Evolutionary conservation across 2,888 invertebrate species (phyloP).

Genomic region (Zele albiditarsus): DNA sequence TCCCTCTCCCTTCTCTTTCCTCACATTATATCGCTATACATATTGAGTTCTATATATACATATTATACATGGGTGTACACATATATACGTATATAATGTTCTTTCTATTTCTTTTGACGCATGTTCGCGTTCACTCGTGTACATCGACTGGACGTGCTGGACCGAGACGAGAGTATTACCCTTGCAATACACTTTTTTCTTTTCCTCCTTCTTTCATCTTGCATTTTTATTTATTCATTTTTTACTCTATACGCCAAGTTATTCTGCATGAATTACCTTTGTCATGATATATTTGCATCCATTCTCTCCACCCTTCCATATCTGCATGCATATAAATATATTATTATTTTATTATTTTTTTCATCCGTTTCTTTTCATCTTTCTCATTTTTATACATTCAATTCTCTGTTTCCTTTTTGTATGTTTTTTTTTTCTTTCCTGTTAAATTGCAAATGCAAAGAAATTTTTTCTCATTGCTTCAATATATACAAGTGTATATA

Average conservation of each 20-base stretch:
- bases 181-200: conserved; percentile 17
- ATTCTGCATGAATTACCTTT: conserved; percentile 17
- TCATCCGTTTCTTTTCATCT: too few relatives aligned
- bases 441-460: background rate
- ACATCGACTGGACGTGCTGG: conserved; percentile 29
- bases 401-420: too few relatives aligned
- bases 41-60: conserved; percentile 14
- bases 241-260: conserved; percentile 16
- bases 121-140: conserved; percentile 29
- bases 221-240: conserved; percentile 15
- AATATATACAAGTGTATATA: background rate
- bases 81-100: conserved; percentile 13
- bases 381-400: too few relatives aligned
- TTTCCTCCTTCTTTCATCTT: background rate
- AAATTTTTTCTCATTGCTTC: background rate
- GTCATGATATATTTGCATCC: background rate
- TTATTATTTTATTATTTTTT: too few relatives aligned
- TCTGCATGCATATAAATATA: too few relatives aligned
- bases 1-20: conserved; percentile 23
- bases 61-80: conserved; percentile 5
- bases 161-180: conserved; percentile 30
- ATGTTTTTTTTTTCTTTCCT: background rate
- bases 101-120: conserved; percentile 30
- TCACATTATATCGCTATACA: background rate
- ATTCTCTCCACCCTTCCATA: background rate